Evolutionary conservation across 2,113 vertebrate species (phyloP).

Genomic region (Nansenia antarctica): DNA sequence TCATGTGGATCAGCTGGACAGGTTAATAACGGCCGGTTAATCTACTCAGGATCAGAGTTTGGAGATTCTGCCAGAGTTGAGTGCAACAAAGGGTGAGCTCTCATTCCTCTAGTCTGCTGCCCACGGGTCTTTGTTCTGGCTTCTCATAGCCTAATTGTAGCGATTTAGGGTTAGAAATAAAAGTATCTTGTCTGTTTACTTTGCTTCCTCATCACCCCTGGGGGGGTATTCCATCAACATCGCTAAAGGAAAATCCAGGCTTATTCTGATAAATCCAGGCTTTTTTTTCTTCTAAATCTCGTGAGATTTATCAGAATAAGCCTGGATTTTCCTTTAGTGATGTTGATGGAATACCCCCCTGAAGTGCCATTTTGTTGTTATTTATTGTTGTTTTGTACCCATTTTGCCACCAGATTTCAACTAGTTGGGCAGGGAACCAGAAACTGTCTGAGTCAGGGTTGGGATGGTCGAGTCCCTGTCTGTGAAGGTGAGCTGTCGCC

Average conservation of each 20-base stretch:
- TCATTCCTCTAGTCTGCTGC: background rate
- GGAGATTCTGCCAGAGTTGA: conserved; percentile 61
- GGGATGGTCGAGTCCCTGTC: conserved; percentile 63
- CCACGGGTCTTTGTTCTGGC: background rate
- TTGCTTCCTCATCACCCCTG: no score
- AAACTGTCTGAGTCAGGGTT: conserved; percentile 58
- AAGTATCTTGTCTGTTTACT: background rate
- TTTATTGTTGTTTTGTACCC: background rate
- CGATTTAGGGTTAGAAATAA: background rate
- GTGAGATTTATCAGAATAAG: no score
- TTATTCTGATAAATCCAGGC: no score
- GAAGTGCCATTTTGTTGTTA: no score
- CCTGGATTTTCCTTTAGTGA: no score
- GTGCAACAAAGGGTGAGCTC: conserved; percentile 65
- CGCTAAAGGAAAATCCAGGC: no score
- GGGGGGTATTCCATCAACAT: no score
- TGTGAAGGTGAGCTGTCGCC: conserved; percentile 64
- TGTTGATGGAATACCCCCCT: no score
- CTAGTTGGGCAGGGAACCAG: conserved; percentile 58
- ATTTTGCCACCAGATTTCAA: conserved; percentile 40
- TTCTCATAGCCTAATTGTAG: background rate
- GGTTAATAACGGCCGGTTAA: conserved; percentile 53
- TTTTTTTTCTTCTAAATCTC: no score
- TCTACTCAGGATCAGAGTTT: conserved; percentile 62
- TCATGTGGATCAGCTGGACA: conserved; percentile 70